Evolutionary conservation across 2,113 vertebrate species (phyloP), one percentile per base, ranked within the genome.

Genomic region (Siniperca chuatsi): DNA sequence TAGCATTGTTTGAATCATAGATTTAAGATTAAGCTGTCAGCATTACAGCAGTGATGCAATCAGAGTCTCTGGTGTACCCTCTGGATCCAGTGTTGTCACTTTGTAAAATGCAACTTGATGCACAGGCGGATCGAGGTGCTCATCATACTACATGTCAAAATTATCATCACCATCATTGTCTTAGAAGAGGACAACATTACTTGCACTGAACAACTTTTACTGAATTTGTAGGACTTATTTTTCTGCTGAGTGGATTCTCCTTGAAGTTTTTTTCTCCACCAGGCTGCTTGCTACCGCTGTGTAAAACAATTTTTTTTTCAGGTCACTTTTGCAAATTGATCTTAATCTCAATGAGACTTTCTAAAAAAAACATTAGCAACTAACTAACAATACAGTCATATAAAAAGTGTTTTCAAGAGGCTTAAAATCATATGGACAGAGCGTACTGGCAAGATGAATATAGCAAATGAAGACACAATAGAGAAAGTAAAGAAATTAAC

Each of bases 1-100:
- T 90, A 77, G 85, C 82, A 65, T 91, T 79, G 62, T 83, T 84
- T 71, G 83, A 86, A 88, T 87, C 46, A 75, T 54, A 86, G 81
- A 87, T 90, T 78, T 62, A 42, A 83, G 86, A 92, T 92, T 71
- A 89, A 75, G 55, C 67, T 76, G 82, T 72, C 58, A 75, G 60
- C 78, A 61, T 62, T 64, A 15, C n/a, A 67, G 40, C 12, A 15
- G 61, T 10, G 61, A 70, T 75, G 23, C 55, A 67, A 82, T 87
- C 71, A 75, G 82, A 74, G 76, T 54, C 73, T 68, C 42, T 46
- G 37, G 50, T 70, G 46, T 13, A 8, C 40, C 54, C 2, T 69
- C 66, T 58, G 54, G 52, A 23, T 65, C 71, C 64, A 10, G 74
- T 52, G 77, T 72, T 71, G 84, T 85, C 88, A 79, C 82, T 71